These are phyloP conservation scores for Zygogramma bicolorata DNA, from an alignment of 2,888 invertebrate species.

Conservation along the genomic window DNA sequence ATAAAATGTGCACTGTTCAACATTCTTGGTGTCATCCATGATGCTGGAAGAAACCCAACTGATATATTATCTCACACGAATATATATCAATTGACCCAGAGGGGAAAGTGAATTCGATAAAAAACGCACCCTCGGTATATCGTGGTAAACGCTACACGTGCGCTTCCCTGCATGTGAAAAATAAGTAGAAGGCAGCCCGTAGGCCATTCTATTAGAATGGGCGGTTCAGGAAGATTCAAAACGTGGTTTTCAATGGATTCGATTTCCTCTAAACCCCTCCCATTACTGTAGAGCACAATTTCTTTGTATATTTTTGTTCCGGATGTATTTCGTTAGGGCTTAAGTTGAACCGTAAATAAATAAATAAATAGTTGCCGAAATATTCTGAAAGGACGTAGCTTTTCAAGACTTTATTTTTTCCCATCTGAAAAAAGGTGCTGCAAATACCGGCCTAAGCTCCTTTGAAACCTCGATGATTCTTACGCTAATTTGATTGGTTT, in stretches of 20 bases:
- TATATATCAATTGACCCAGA: too few species aligned
- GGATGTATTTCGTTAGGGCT: conserved; percentile 27
- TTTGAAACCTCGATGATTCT: background rate
- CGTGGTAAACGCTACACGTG: conserved; percentile 13
- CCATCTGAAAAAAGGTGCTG: conserved; percentile 20
- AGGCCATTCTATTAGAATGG: conserved; percentile 47
- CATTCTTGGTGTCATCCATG: too few species aligned
- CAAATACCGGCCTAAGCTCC: conserved; percentile 13
- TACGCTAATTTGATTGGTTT: conserved; percentile 18
- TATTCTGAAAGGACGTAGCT: conserved; percentile 18
- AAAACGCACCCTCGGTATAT: background rate
- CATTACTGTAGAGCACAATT: conserved; percentile 27
- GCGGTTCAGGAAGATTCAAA: conserved; percentile 46
- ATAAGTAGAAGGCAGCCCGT: conserved; percentile 40
- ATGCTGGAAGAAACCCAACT: too few species aligned
- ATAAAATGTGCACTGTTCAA: too few species aligned
- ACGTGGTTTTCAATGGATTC: conserved; percentile 53
- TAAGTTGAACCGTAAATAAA: conserved; percentile 31
- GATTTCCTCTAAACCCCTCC: conserved; percentile 43
- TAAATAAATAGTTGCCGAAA: conserved; percentile 27
- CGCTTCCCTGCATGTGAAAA: conserved; percentile 36
- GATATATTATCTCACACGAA: too few species aligned
- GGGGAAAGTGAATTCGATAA: background rate
- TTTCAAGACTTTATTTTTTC: conserved; percentile 10
- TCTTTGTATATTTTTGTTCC: conserved; percentile 30